Conservation (phyloP, 2,888 invertebrate species). For the Escarpia spicata region DNA sequence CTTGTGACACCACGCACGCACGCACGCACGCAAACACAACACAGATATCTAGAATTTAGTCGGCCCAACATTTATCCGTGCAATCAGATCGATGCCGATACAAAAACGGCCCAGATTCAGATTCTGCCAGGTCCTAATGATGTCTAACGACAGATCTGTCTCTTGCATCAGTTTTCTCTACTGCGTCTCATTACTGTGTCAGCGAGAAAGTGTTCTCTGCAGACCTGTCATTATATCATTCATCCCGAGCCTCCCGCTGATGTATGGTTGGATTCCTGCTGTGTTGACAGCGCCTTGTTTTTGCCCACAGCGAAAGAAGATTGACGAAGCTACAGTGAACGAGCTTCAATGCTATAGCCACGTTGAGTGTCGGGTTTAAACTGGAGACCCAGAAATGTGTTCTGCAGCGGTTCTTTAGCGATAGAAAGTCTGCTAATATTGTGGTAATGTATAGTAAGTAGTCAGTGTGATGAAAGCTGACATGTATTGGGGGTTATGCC, state of each 20-base stretch:
- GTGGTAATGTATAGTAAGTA: too few relatives aligned
- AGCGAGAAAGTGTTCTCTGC: neutral
- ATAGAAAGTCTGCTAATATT: too few relatives aligned
- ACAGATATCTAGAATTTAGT: neutral
- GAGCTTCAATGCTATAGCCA: neutral
- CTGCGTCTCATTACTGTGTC: neutral
- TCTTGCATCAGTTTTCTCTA: neutral
- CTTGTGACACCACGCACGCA: neutral
- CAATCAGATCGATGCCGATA: neutral
- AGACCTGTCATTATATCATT: neutral
- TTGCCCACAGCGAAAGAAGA: neutral
- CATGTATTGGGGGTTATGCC: too few relatives aligned
- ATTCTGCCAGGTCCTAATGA: neutral
- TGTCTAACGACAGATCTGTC: neutral
- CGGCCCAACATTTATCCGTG: neutral
- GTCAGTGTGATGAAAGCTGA: too few relatives aligned
- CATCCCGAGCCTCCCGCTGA: neutral
- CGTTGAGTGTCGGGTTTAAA: neutral
- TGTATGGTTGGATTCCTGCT: neutral
- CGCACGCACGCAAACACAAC: neutral
- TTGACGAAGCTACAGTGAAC: neutral
- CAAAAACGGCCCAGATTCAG: neutral
- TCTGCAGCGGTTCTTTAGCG: too few relatives aligned
- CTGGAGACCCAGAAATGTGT: too few relatives aligned
- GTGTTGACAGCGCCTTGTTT: neutral